These are phyloP conservation scores for Discoglossus pictus DNA, from an alignment of 2,797 vertebrate species.

Conservation along the genomic window DNA sequence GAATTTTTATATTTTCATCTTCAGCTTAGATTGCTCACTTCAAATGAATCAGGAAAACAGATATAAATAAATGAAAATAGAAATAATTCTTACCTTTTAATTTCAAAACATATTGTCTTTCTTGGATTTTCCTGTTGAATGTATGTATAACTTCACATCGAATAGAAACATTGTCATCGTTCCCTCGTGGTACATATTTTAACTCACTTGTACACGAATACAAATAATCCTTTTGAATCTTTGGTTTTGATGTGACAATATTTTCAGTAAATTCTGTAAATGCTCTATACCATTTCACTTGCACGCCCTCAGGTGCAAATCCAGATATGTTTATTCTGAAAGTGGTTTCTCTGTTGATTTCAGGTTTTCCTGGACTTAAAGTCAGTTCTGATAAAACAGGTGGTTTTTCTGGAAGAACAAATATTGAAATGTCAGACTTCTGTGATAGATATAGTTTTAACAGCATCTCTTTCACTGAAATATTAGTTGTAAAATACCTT, in stretches of 20 bases:
- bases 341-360: neutral
- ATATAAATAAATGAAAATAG: too few relatives aligned
- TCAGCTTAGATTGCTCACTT: too few relatives aligned
- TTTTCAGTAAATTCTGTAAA: neutral
- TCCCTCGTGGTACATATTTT: constrained; percentile 4
- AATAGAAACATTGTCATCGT: constrained; percentile 6
- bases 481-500: too few relatives aligned
- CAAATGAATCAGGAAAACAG: too few relatives aligned
- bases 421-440: neutral
- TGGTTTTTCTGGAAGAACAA: constrained; percentile 21
- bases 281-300: constrained; percentile 6
- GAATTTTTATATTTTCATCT: too few relatives aligned
- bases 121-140: neutral
- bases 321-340: neutral
- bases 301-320: constrained; percentile 32
- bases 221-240: constrained; percentile 29
- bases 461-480: too few relatives aligned
- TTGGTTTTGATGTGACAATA: neutral
- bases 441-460: too few relatives aligned
- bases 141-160: constrained; percentile 35
- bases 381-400: neutral
- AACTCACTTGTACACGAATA: constrained; percentile 20
- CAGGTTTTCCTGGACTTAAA: neutral
- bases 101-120: constrained; percentile 6
- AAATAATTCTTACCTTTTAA: constrained; percentile 39